phyloP scores from a whole-genome alignment of 2,797 vertebrate genomes.

The Coilia nasus region DNA sequence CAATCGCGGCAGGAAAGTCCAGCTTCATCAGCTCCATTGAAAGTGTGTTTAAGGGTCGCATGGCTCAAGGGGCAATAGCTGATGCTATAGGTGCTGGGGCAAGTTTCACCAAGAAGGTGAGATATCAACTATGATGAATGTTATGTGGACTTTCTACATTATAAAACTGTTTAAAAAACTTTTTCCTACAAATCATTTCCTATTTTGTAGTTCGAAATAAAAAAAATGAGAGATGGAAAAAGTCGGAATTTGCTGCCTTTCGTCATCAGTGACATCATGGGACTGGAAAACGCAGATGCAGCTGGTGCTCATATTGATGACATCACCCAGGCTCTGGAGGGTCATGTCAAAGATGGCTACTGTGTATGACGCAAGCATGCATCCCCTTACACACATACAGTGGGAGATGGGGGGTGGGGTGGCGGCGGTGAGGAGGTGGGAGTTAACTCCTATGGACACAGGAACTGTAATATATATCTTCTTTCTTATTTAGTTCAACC shows the following conservation, averaged over 20 bases:
- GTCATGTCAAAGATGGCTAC: neutral
- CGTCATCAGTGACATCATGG: neutral
- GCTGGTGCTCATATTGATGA: neutral
- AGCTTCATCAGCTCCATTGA: neutral
- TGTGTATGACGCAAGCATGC: neutral
- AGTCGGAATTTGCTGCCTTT: neutral
- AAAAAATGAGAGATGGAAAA: neutral
- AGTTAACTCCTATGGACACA: neutral
- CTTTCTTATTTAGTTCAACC: neutral
- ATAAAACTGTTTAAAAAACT: neutral
- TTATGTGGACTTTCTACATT: neutral
- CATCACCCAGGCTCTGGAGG: neutral
- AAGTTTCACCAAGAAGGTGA: neutral
- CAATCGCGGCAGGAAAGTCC: neutral
- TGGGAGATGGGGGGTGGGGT: too few relatives aligned
- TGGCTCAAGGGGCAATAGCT: neutral
- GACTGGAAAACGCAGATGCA: neutral
- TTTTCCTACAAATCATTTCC: neutral
- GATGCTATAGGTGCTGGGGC: neutral
- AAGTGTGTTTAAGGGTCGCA: neutral
- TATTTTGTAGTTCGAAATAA: neutral
- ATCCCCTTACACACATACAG: neutral
- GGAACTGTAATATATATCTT: neutral
- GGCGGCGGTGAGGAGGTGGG: neutral
- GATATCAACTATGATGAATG: neutral